Base-by-base conservation (phyloP, 2,888 invertebrate species). In the Hartigia nigra region DNA sequence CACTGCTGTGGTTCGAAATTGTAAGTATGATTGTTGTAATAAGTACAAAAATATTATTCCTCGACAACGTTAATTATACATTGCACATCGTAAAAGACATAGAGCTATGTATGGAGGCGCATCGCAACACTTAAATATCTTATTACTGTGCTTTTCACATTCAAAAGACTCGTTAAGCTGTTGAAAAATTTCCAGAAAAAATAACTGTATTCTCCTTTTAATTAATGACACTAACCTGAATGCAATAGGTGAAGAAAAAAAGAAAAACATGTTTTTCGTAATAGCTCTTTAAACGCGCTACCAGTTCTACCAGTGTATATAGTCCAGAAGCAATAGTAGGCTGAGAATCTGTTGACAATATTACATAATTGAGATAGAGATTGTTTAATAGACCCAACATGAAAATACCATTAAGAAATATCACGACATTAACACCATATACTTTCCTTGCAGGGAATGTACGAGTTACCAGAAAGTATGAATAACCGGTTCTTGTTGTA, bases 1-100 rank as follows among this genome's bases (percentile, higher is more conserved):
- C 98, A 0, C 92, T 97, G 88, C 92, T 97, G 4, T 98, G 97
- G 97, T 97, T 97, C 84, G 97, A 97, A 94, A 96, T 97, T 89
- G 97, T 97, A 94, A 96, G 96, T 95, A 88, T 77, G 34, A 39
- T 14, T 32, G 32, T 34, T 31, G 34, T 72, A 31, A 32, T 72
- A 5, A 14, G 9, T 72, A 31, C 12, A 23, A 34, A 31, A 23
- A 55, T 55, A 55, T 55, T 55, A 23, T 55, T 55, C 9, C 23
- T 23, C 39, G 39, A 23, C 23, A 4, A 9, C 23, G 23, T 55
- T 55, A 23, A 55, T 55, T 23, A 55, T 9, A 55, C 23, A 14
- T 23, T 23, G 23, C 9, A 23, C 23, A n/a, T n/a, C 14, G 14
- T 39, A 39, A 39, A 39, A 39, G 5, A 39, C 39, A 37, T 37